Conservation (phyloP, 2,888 invertebrate genomes). For the Sphecodes monilicornis region DNA sequence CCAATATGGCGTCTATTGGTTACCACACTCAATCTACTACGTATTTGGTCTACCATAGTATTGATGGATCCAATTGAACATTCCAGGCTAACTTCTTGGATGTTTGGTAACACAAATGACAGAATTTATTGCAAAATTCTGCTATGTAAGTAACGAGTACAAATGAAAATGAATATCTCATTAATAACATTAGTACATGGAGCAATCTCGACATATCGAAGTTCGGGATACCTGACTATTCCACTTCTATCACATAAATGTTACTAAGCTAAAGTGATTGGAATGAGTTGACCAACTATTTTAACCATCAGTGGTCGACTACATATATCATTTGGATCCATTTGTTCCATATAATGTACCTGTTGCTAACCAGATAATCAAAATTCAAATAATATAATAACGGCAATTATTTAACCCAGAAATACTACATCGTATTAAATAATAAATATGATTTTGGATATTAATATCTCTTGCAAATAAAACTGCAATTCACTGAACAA, state of each 20-base stretch:
- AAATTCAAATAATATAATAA: background rate
- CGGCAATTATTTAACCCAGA: background rate
- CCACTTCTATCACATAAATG: background rate
- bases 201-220: background rate
- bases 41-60: conserved; percentile 9
- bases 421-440: background rate
- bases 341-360: conserved; percentile 2
- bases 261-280: background rate
- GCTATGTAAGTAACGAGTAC: background rate
- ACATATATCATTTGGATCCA: background rate
- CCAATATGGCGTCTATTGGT: conserved; percentile 7
- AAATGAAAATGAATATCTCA: background rate
- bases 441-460: background rate
- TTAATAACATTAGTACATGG: background rate
- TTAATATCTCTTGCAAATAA: background rate
- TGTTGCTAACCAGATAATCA: background rate
- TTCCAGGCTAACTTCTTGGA: background rate
- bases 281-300: background rate
- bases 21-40: background rate
- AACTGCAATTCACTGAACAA: background rate
- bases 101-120: background rate
- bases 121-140: background rate
- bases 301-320: background rate
- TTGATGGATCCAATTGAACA: conserved; percentile 3
- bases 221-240: background rate